Base-by-base conservation (phyloP, 2,888 invertebrate species). In the Alcis repandata region DNA sequence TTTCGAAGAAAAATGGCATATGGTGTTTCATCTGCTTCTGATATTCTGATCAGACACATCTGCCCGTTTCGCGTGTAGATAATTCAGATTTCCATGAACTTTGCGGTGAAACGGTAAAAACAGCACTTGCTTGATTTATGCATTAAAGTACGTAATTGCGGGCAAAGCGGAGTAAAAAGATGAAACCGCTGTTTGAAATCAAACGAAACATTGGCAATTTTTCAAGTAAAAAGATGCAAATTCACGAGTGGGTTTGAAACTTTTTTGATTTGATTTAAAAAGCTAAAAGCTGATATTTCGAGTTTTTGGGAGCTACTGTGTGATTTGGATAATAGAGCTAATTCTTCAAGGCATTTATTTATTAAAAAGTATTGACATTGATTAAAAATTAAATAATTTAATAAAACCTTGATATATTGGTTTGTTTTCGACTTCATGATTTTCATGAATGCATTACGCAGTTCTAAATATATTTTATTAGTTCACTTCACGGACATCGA, bases 11-110 rank as follows among this genome's bases (percentile, higher is more conserved):
- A 48, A 32, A 27, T 10, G n/a, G 15, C 9, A 32, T 3, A 19
- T 13, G 19, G 2, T 38, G 36, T 20, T 40, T 20, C 20, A 38
- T 36, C 38, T n/a, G 52, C 19, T 17, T 20, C 19, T 38, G 19
- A n/a, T 27, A 38, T 38, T 52, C 19, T n/a, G 38, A 13, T 8
- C 8, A 52, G n/a, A 38, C 48, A 17, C 48, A 59, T 59, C 59
- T 63, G 63, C 43, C 41, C 38, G 41, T 19, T 38, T 13, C 70
- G 72, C 79, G 77, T 79, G 78, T 61, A 15, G 63, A 60, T 78
- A 77, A 78, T 79, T 73, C 52, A 11, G 38, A 64, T 71, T 75
- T 70, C 77, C 70, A 56, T 68, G 73, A 73, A 78, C 33, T 54
- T 64, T 59, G 63, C 49, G 62, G 56, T 63, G 49, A 45, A 57